Conservation (phyloP, 2,888 invertebrate species). For the Myopa testacea region DNA sequence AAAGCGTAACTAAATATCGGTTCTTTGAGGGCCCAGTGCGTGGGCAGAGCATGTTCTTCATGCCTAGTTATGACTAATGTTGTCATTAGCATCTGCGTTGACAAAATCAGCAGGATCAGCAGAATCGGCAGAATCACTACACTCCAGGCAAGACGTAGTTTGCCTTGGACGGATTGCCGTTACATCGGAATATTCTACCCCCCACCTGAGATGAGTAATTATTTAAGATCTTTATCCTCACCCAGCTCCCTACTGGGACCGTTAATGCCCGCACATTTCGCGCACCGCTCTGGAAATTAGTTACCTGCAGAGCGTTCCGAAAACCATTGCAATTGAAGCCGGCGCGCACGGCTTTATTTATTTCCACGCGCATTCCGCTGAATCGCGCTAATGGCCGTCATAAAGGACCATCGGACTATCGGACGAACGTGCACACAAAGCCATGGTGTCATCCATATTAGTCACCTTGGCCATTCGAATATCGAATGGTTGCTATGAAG, state of each 20-base stretch:
- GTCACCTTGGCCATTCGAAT: slow-evolving; percentile 57
- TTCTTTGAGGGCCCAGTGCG: slow-evolving; percentile 41
- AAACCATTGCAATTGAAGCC: slow-evolving; percentile 51
- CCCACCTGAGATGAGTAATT: slow-evolving; percentile 67
- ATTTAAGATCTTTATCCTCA: slow-evolving; percentile 65
- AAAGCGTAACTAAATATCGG: slow-evolving; percentile 51
- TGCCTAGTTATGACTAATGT: slow-evolving; percentile 58
- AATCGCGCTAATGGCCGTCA: slow-evolving; percentile 65
- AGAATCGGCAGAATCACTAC: slow-evolving; percentile 45
- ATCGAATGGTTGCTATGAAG: slow-evolving; percentile 11
- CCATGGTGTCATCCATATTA: slow-evolving; percentile 44
- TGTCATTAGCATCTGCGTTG: slow-evolving; percentile 68
- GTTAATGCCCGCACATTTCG: slow-evolving; percentile 62
- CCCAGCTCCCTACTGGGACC: slow-evolving; percentile 65
- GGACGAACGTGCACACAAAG: neutral
- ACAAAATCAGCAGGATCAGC: slow-evolving; percentile 63
- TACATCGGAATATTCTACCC: slow-evolving; percentile 26
- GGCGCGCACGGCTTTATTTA: slow-evolving; percentile 52
- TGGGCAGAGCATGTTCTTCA: slow-evolving; percentile 58
- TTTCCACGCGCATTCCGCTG: slow-evolving; percentile 65
- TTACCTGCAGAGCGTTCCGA: slow-evolving; percentile 65
- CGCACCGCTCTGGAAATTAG: slow-evolving; percentile 44
- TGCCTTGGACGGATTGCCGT: slow-evolving; percentile 42
- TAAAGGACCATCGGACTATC: slow-evolving; percentile 44
- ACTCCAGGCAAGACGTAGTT: neutral